These are phyloP conservation scores for Pristionchus entomophagus DNA, from an alignment of 2,888 invertebrate species.

Conservation along the genomic window DNA sequence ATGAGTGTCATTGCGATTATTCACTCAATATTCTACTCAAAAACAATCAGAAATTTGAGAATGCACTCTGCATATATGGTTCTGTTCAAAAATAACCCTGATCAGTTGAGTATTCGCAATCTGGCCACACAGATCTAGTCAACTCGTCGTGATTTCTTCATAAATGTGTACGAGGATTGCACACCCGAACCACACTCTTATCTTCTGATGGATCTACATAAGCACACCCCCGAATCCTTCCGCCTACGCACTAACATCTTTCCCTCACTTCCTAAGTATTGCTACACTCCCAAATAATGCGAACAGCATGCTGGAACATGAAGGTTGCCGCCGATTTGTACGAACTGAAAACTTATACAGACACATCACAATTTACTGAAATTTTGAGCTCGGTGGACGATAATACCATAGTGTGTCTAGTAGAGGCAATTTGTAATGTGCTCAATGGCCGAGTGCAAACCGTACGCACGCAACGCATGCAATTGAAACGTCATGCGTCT, in stretches of 20 bases:
- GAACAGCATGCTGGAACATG: background rate
- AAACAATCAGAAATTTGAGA: conserved; percentile 1
- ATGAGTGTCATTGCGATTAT: conserved; percentile 26
- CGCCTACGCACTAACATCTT: conserved; percentile 22
- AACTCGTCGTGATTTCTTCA: conserved; percentile 2
- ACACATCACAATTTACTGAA: background rate
- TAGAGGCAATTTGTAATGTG: conserved; percentile 26
- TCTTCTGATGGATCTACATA: conserved; percentile 2
- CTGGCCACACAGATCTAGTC: conserved; percentile 12
- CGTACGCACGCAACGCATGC: background rate
- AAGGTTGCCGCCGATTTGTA: conserved; percentile 11
- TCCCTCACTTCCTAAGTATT: background rate
- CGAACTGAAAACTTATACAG: background rate
- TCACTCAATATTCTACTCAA: conserved; percentile 38
- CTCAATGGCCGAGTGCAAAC: background rate
- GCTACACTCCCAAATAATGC: background rate
- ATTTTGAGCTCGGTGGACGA: background rate
- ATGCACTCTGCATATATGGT: conserved; percentile 25
- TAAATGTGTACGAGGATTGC: background rate
- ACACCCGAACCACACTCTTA: conserved; percentile 22
- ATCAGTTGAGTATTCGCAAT: background rate
- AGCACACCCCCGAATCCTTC: background rate
- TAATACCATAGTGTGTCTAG: background rate
- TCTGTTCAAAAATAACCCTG: conserved; percentile 11
- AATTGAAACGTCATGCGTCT: background rate